phyloP scores from a whole-genome alignment of 2,113 vertebrate genomes.

The Serilophus lunatus region DNA sequence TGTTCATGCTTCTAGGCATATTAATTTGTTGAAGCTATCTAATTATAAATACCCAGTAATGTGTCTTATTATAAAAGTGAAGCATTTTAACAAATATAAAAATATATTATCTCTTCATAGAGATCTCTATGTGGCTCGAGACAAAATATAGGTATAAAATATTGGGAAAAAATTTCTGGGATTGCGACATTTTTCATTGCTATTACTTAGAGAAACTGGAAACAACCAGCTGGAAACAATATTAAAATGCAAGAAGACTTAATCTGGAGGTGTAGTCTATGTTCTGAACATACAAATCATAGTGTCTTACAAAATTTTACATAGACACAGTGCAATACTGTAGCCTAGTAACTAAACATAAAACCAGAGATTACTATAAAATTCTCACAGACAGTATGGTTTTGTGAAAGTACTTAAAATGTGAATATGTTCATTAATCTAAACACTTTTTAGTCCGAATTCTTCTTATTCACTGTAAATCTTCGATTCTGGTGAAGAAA shows the following conservation, averaged over 20 bases:
- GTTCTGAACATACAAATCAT: neutral
- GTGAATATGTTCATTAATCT: neutral
- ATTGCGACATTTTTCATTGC: neutral
- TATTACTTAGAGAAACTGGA: neutral
- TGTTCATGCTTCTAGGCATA: neutral
- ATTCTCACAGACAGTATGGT: neutral
- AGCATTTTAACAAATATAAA: neutral
- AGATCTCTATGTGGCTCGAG: neutral
- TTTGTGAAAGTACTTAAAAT: neutral
- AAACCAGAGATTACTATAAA: neutral
- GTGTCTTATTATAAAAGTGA: neutral
- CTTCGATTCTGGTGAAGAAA: neutral
- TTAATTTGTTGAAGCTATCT: neutral
- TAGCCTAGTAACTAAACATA: neutral
- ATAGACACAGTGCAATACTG: neutral
- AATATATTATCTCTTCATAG: neutral
- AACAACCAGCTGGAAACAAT: neutral
- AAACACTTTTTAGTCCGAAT: neutral
- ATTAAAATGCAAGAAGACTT: neutral
- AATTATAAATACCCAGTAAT: neutral
- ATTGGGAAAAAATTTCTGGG: neutral
- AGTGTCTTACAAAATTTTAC: accelerated
- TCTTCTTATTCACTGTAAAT: neutral
- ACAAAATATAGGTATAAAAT: neutral
- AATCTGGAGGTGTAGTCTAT: neutral